Conservation (phyloP, 2,888 invertebrate species). For the Beris morrisii region DNA sequence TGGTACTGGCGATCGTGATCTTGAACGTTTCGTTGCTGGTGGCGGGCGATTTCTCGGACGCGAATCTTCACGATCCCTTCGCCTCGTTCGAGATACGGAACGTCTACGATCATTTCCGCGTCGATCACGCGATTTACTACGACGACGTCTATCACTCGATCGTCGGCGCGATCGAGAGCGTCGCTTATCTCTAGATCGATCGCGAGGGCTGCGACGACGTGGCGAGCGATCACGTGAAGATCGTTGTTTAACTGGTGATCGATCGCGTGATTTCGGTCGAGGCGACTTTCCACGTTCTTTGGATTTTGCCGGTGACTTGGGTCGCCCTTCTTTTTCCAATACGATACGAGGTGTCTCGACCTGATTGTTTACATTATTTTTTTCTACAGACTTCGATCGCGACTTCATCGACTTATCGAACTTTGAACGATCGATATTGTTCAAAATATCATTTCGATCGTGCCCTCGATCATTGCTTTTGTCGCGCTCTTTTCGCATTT, state of each 20-base stretch:
- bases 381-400: conserved; percentile 53
- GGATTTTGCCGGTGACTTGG: conserved; percentile 41
- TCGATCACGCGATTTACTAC: conserved; percentile 43
- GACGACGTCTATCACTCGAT: conserved; percentile 39
- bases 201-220: conserved; percentile 35
- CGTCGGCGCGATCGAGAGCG: conserved; percentile 45
- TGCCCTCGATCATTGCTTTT: conserved; percentile 52
- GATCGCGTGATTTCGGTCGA: conserved; percentile 49
- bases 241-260: conserved; percentile 47
- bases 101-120: conserved; percentile 44
- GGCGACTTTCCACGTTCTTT: conserved; percentile 53
- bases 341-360: conserved; percentile 35
- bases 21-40: conserved; percentile 42
- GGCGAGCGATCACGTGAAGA: conserved; percentile 47
- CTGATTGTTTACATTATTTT: conserved; percentile 44
- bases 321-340: conserved; percentile 17
- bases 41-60: conserved; percentile 36
- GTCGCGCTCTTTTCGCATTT: conserved; percentile 53
- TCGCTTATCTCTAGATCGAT: conserved; percentile 43
- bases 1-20: conserved; percentile 44
- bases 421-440: conserved; percentile 43
- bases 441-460: conserved; percentile 49
- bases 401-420: conserved; percentile 51
- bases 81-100: conserved; percentile 41
- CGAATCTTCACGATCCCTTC: conserved; percentile 38